A percentile compares a stretch with the other conserved stretches of the same genome.
phyloP scores from a whole-genome alignment of 2,113 vertebrate genomes.

The Baryphthengus martii region DNA sequence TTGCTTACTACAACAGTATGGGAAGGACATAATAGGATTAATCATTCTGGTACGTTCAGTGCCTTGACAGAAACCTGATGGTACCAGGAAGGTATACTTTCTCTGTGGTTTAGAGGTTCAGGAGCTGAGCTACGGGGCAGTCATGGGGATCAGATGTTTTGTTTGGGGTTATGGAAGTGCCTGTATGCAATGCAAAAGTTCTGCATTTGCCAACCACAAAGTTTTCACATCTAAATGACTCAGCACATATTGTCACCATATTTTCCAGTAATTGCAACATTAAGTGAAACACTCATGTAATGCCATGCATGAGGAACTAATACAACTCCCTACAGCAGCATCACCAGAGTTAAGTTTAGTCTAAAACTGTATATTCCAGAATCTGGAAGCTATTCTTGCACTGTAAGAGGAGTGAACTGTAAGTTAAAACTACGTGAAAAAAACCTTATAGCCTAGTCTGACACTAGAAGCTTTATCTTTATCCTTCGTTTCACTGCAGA shows the following conservation, averaged over 20 bases:
- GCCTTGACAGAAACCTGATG: not conserved
- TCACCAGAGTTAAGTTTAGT: not conserved
- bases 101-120: not conserved
- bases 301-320: not conserved
- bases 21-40: not conserved
- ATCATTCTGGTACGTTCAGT: not conserved
- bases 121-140: not conserved
- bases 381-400: not conserved
- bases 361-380: not conserved
- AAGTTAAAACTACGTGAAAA: not conserved
- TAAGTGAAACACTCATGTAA: constrained; percentile 30
- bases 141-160: not conserved
- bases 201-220: not conserved
- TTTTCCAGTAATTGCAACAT: constrained; percentile 45
- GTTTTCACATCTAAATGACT: not conserved
- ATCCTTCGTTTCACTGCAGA: not conserved
- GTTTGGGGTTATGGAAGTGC: not conserved
- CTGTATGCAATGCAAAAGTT: not conserved
- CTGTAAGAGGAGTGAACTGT: not conserved
- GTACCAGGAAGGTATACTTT: not conserved
- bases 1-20: not conserved
- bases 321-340: not conserved
- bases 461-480: not conserved
- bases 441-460: not conserved
- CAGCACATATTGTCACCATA: not conserved